Conservation (phyloP, 1,140 invertebrate genomes). For the Planococcus citri region DNA sequence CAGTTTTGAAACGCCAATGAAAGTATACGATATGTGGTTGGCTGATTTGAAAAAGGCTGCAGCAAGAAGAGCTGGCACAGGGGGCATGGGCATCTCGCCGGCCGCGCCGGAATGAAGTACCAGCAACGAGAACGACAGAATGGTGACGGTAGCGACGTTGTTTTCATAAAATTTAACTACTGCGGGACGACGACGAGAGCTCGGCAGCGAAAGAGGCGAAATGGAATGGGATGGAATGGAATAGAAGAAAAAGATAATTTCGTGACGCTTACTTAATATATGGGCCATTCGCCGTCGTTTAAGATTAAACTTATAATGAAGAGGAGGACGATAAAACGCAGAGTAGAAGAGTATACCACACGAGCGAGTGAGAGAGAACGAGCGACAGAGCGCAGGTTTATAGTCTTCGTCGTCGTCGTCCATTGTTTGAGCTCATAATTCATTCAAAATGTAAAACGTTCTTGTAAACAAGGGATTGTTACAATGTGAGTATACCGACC, state of each 20-base stretch:
- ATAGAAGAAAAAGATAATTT: constrained; percentile 21
- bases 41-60: neutral
- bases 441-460: constrained; percentile 18
- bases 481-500: constrained; percentile 17
- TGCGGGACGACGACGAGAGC: neutral
- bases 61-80: too few relatives aligned
- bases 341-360: constrained; percentile 9
- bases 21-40: too few relatives aligned
- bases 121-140: too few relatives aligned
- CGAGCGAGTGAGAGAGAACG: too few relatives aligned
- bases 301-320: constrained; percentile 21
- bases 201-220: constrained; percentile 2
- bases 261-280: constrained; percentile 19
- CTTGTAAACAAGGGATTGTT: constrained; percentile 20
- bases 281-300: constrained; percentile 19
- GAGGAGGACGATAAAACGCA: constrained; percentile 7
- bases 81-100: too few relatives aligned
- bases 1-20: neutral
- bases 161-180: constrained; percentile 19
- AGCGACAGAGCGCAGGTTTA: constrained; percentile 19
- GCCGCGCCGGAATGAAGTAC: neutral
- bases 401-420: constrained; percentile 18
- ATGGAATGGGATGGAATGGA: constrained; percentile 12
- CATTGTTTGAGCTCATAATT: constrained; percentile 20
- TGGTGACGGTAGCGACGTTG: too few relatives aligned